Evolutionary conservation across 2,888 invertebrate species (phyloP).

Genomic region (Eumerus sabulonum): DNA sequence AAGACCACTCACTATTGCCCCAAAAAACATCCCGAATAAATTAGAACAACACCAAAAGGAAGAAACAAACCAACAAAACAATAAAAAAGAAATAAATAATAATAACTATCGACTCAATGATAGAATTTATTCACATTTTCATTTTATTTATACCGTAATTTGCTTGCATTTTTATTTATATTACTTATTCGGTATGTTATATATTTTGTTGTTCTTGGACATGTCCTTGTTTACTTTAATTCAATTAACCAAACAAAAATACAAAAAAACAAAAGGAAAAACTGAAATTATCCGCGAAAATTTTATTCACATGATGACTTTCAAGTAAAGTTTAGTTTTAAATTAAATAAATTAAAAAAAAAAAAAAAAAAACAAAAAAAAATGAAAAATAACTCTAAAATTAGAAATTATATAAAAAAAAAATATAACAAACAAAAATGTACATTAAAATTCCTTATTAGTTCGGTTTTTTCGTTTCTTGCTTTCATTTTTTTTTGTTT

Average conservation of each 20-base stretch:
- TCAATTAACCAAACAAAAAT: slow-evolving; percentile 37
- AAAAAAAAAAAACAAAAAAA: slow-evolving; percentile 34
- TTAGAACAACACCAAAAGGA: background rate
- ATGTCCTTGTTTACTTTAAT: slow-evolving; percentile 7
- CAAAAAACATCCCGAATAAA: too few species aligned
- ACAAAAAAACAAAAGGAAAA: slow-evolving; percentile 42
- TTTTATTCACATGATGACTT: slow-evolving; percentile 62
- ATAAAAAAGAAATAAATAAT: slow-evolving; percentile 38
- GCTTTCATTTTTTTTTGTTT: too few species aligned
- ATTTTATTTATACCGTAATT: slow-evolving; percentile 27
- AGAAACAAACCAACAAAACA: slow-evolving; percentile 16
- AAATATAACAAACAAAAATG: slow-evolving; percentile 8
- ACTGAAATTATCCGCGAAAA: slow-evolving; percentile 46
- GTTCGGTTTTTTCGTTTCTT: background rate
- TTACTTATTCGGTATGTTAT: slow-evolving; percentile 25
- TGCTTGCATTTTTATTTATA: slow-evolving; percentile 16
- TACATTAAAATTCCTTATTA: background rate
- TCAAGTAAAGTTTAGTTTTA: slow-evolving; percentile 45
- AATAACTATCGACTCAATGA: slow-evolving; percentile 37
- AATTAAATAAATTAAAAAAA: slow-evolving; percentile 64
- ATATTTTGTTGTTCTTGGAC: too few species aligned
- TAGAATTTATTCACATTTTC: slow-evolving; percentile 47
- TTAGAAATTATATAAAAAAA: background rate
- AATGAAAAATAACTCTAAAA: slow-evolving; percentile 33
- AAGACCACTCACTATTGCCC: too few species aligned